Base-by-base conservation (phyloP, 37 sponge, comb jelly and placozoan genomes). In the Eunapius fragilis region DNA sequence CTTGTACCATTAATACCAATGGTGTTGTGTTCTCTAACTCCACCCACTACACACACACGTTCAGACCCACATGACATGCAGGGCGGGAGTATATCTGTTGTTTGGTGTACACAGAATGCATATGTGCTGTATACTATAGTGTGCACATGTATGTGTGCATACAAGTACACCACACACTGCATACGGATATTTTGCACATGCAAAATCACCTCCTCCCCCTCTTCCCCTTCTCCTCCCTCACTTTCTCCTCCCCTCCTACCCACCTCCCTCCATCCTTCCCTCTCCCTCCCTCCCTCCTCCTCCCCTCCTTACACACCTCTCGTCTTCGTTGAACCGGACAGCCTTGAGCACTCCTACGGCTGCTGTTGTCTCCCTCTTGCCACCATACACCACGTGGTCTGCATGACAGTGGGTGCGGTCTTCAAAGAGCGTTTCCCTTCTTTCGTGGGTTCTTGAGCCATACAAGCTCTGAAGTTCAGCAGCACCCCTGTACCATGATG, bases 401-500 rank as follows among this genome's bases (percentile, higher is more conserved):
- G 95, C 97, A 85, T 98, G 99, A 72, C 97, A 94, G n/a, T 77
- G 79, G 32, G 99, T 98, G 25, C 99, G 87, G 76, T 98, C 99
- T 47, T 90, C 89, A 67, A 98, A 89, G 71, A 98, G 76, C 9
- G 89, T 92, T 77, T 98, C 99, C 47, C 99, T 76, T 49, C 86
- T 89, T 78, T 93, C 94, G 73, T 81, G 83, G 82, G 80, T 80
- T 0, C 92, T 41, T 4, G 85, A 74, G 50, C 49, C 82, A 69
- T 86, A 90, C 71, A 93, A 48, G 58, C 74, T 75, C 85, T 86
- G 90, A 12, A 90, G 84, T 84, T 85, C 83, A 1, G 67, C 49
- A 25, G 50, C 6, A 41, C 84, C 80, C 13, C 89, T 82, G 77
- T 69, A 41, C 41, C 41, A 41, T n/a, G n/a, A n/a, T n/a, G n/a